Base-by-base conservation (phyloP, 2,888 invertebrate species). In the Silvanus unidentatus region DNA sequence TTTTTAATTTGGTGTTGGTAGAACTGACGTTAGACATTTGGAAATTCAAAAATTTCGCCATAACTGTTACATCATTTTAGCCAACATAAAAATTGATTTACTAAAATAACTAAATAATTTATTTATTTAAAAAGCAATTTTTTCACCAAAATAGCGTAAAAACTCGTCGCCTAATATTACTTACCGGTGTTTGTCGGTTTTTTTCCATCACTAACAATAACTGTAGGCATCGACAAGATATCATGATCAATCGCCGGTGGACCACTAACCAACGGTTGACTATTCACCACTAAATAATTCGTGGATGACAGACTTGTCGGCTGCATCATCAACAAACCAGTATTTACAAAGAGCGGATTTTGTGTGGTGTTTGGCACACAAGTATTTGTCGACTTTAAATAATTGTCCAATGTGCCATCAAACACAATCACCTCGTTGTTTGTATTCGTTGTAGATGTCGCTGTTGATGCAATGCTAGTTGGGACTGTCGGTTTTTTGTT, bases 171-270 rank as follows among this genome's bases (percentile, higher is more conserved):
- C n/a, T n/a, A n/a, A n/a, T n/a, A n/a, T n/a, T n/a, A 22, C 22
- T 22, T 22, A 22, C 22, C 8, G 4, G 22, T 5, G 8, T 3
- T 22, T 5, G 3, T 22, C 3, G 8, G 3, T 22, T 22, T 22
- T 22, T 8, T 22, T 22, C 22, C 49, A 35, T 55, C 55, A 38
- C 47, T 58, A 11, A 66, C 57, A 44, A 68, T 61, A 35, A 69
- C 59, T 15, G 66, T 66, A 35, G 69, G 69, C 68, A 69, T 69
- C 14, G 63, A 43, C 51, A 69, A 48, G 40, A 69, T 66, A 50
- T 69, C 69, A 16, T 60, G 58, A 43, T 64, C 64, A 8, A 58
- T 62, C 39, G 61, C 41, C 50, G 60, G 52, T 22, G 60, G 43
- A 16, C 57, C 40, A 27, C 54, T 37, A 11, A 39, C 29, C n/a